phyloP scores from a whole-genome alignment of 2,797 vertebrate species.

The Craterocephalus amniculus region DNA sequence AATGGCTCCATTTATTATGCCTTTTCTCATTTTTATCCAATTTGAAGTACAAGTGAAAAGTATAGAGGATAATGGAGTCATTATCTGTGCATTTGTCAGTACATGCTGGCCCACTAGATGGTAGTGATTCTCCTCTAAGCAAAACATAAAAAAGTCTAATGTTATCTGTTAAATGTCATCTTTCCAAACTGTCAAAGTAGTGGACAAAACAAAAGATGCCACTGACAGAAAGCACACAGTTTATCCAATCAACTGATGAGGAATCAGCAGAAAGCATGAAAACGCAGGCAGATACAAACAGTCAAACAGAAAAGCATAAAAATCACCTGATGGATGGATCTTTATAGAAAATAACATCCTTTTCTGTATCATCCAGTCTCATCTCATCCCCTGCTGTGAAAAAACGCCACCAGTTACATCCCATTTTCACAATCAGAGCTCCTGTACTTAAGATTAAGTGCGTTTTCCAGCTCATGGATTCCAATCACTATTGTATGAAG shows the following conservation, averaged over 20 bases:
- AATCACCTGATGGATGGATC: too few species aligned
- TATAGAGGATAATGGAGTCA: not conserved
- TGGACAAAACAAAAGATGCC: too few species aligned
- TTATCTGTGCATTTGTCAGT: not conserved
- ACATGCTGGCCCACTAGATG: not conserved
- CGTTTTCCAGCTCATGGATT: not conserved
- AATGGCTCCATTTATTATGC: too few species aligned
- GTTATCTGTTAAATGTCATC: not conserved
- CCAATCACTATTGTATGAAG: not conserved
- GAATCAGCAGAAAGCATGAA: too few species aligned
- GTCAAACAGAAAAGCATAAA: too few species aligned
- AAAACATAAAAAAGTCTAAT: too few species aligned
- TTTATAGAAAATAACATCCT: too few species aligned
- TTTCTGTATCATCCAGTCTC: not conserved
- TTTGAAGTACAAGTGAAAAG: not conserved
- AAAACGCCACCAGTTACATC: not conserved
- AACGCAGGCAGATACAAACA: too few species aligned
- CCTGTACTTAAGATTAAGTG: not conserved
- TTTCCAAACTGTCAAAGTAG: not conserved
- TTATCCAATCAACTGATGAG: too few species aligned
- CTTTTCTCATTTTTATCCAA: not conserved
- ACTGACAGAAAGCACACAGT: too few species aligned
- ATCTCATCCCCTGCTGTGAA: not conserved
- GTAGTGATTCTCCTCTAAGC: not conserved
- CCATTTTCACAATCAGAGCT: not conserved